Conservation (phyloP, 2,888 invertebrate species). For the Harpalus rufipes region DNA sequence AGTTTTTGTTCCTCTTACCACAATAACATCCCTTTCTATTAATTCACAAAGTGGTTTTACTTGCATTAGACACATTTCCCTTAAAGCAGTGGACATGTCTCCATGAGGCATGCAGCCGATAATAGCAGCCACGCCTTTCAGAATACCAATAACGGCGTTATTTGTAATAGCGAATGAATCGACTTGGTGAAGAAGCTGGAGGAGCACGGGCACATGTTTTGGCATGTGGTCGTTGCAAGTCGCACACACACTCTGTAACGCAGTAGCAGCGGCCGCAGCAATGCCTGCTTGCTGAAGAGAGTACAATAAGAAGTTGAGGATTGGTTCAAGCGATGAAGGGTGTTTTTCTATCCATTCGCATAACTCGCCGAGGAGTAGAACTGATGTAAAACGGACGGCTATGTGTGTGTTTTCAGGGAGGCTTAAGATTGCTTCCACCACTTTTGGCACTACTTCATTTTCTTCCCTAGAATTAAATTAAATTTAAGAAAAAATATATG, state of each 20-base stretch:
- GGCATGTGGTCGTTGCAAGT: conserved; percentile 90
- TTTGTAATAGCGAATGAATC: conserved; percentile 87
- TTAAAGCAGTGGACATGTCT: conserved; percentile 84
- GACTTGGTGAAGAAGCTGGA: conserved; percentile 86
- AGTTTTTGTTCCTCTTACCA: conserved; percentile 82
- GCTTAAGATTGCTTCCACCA: conserved; percentile 93
- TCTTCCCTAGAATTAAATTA: conserved; percentile 84
- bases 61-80: conserved; percentile 89
- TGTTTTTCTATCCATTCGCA: conserved; percentile 97
- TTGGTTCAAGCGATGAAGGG: conserved; percentile 88
- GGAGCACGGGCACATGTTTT: conserved; percentile 85
- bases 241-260: conserved; percentile 91
- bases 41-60: conserved; percentile 83
- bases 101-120: conserved; percentile 80
- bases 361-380: conserved; percentile 92
- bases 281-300: conserved; percentile 87
- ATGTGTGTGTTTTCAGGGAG: conserved; percentile 90
- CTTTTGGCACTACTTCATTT: conserved; percentile 94
- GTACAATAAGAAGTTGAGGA: conserved; percentile 87
- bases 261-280: conserved; percentile 89
- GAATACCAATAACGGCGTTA: conserved; percentile 86
- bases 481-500: too few relatives aligned
- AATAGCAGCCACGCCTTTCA: conserved; percentile 84
- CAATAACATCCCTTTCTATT: conserved; percentile 78
- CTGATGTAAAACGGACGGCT: conserved; percentile 93